A percentile compares a stretch with the other conserved stretches of the same genome.
phyloP scores from a whole-genome alignment of 2,888 invertebrate species.

The Synergus gifuensis region DNA sequence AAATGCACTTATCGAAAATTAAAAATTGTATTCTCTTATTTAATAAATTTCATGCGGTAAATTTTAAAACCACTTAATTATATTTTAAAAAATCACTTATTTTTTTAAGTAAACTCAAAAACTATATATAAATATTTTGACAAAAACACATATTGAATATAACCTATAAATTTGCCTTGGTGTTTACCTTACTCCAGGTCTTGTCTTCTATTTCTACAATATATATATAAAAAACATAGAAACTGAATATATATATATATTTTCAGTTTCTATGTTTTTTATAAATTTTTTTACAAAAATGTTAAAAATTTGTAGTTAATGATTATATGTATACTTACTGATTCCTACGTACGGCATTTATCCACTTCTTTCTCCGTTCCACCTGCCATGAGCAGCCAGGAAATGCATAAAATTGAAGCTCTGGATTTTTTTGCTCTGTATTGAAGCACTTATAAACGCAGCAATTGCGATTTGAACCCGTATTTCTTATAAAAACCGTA shows the following conservation, averaged over 20 bases:
- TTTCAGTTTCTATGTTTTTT: background rate
- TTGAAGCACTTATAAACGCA: background rate
- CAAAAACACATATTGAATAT: background rate
- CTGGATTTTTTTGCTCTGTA: background rate
- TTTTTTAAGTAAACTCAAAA: no score
- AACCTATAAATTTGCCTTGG: background rate
- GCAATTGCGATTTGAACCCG: background rate
- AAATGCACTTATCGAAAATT: background rate
- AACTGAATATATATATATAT: no score
- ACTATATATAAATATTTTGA: background rate
- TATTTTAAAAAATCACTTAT: no score
- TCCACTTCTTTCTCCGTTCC: background rate
- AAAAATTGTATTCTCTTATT: background rate
- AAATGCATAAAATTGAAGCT: background rate
- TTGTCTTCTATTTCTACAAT: background rate
- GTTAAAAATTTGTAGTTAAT: background rate
- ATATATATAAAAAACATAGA: no score
- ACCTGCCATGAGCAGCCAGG: background rate
- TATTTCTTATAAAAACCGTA: background rate
- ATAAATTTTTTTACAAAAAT: background rate
- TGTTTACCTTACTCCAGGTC: background rate
- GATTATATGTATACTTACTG: background rate
- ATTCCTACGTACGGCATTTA: background rate
- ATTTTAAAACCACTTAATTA: no score
- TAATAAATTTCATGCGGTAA: background rate